Evolutionary conservation across 2,888 invertebrate species (phyloP).

Genomic region (Dasypogon diadema): DNA sequence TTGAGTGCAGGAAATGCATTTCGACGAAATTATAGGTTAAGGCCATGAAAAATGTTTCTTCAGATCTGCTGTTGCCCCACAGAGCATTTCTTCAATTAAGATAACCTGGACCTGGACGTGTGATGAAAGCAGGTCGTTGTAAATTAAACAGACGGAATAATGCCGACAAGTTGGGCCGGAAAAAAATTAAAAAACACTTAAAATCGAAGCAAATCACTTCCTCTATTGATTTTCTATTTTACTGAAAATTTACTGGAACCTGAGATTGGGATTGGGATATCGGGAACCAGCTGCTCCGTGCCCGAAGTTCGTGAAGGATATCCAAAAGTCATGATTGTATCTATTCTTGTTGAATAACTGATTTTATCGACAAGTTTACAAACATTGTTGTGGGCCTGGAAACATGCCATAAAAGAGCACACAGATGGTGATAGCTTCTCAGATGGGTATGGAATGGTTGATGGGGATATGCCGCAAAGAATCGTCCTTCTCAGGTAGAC

Average conservation of each 20-base stretch:
- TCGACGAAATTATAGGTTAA: conserved; percentile 27
- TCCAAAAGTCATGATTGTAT: conserved; percentile 3
- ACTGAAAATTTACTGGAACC: background rate
- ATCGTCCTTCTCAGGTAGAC: conserved; percentile 23
- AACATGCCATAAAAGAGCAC: background rate
- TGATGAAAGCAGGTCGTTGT: conserved; percentile 8
- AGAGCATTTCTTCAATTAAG: conserved; percentile 17
- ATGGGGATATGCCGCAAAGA: background rate
- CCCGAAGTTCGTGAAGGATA: conserved; percentile 1
- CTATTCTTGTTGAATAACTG: conserved; percentile 20
- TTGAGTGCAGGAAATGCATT: conserved; percentile 32
- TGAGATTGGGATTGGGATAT: too few species aligned
- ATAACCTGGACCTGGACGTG: background rate
- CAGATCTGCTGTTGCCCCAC: background rate
- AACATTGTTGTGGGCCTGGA: conserved; percentile 26
- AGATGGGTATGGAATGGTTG: background rate
- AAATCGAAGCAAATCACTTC: background rate
- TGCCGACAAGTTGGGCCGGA: background rate
- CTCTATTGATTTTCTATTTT: conserved; percentile 24
- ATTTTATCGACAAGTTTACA: conserved; percentile 38
- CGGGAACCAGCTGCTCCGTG: background rate
- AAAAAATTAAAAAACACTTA: background rate
- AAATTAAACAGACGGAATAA: background rate
- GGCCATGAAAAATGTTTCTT: background rate
- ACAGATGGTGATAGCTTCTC: conserved; percentile 18